Base-by-base conservation (phyloP, 53 echinoderm and acorn worm genomes). In the Hippasteria phrygiana region DNA sequence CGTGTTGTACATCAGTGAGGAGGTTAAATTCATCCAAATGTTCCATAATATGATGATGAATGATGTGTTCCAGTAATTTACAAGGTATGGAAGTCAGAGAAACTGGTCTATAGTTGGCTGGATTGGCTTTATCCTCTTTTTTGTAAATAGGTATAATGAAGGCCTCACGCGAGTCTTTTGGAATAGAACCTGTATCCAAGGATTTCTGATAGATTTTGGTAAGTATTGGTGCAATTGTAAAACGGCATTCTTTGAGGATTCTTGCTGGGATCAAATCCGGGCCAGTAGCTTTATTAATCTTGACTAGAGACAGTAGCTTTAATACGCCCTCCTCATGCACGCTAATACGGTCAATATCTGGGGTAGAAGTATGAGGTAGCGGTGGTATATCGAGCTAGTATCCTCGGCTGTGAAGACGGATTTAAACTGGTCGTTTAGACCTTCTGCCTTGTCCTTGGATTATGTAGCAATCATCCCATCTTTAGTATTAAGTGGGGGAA, bases 11-110 rank as follows among this genome's bases (percentile, higher is more conserved):
- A n/a, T 89, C 62, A 18, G 89, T 87, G 1, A 79, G 87, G 20
- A 89, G 59, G 32, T 89, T 43, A 28, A 85, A 70, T 24, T 85
- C 63, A 16, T 91, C 89, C 24, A 91, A 29, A 38, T 89, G 89
- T 24, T 26, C 69, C 85, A 91, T 88, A 37, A 91, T 71, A 74
- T 88, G 75, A 13, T 76, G 75, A 74, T 75, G 80, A 22, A 91
- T 78, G 17, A 94, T 78, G n/a, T 85, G 88, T 31, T 94, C 91
- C 31, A 89, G 38, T 28, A 94, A 22, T 45, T 89, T 94, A 43
- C 87, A 89, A 40, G 88, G 24, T 11, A 94, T 62, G 3, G 87
- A 91, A 38, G 89, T 91, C 5, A 94, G 75, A 16, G 88, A 91
- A 43, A 93, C 48, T 10, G 89, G 94, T 27, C 93, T 74, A 39